Evolutionary conservation across 2,888 invertebrate genomes (phyloP), one percentile per base, ranked within the genome.

Genomic region (Drosophila tripunctata): DNA sequence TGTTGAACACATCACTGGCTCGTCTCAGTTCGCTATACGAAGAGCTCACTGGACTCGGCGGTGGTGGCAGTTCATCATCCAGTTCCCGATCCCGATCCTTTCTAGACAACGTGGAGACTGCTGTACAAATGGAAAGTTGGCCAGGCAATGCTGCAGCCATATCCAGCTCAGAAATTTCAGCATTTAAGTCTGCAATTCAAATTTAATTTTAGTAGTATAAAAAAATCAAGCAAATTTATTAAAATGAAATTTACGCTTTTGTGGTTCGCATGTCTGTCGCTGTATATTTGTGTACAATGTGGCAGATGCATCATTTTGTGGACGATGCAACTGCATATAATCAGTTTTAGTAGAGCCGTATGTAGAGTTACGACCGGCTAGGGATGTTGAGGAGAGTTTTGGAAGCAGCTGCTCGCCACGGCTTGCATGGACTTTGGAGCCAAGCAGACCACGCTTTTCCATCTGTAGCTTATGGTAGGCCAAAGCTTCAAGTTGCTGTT

Each of bases 41-140:
- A 2, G 97, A 97, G 85, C 96, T 97, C 0, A 97, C 97, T 2
- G 97, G 97, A 66, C 96, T 96, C 6, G 97, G 96, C 4, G 97
- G 97, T 15, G 96, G 96, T 57, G 95, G 93, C 68, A 95, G 92
- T 81, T 96, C 95, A 71, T 96, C 96, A 50, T 91, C 92, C 30
- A 87, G 36, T 7, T 83, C 71, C 19, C 78, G 70, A 14, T 67
- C 51, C 2, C n/a, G n/a, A n/a, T n/a, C n/a, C n/a, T n/a, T n/a
- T n/a, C n/a, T n/a, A n/a, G n/a, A n/a, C n/a, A n/a, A n/a, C n/a
- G n/a, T n/a, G n/a, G n/a, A n/a, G n/a, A n/a, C n/a, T n/a, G n/a
- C n/a, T n/a, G 64, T 82, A 41, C 61, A 75, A 44, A 87, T 64
- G 1, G 63, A 73, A 5, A 92, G 91, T 12, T 92, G 45, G 77